A percentile compares a stretch with the other conserved stretches of the same genome.
phyloP scores from a whole-genome alignment of 2,888 invertebrate species.

The Nomada ferruginata region DNA sequence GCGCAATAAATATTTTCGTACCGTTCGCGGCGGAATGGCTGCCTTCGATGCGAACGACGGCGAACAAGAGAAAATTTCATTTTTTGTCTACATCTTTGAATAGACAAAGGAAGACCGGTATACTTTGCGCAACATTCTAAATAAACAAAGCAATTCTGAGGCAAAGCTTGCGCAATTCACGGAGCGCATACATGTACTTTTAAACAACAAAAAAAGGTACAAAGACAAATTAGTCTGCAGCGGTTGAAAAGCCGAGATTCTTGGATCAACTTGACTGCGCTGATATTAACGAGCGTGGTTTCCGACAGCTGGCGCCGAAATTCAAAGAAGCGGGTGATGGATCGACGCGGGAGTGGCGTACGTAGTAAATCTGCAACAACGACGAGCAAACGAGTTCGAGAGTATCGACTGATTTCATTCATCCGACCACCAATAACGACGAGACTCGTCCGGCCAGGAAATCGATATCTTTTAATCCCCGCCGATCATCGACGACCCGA shows the following conservation, averaged over 20 bases:
- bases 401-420: slow-evolving; percentile 58
- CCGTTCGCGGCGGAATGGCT: too few relatives aligned
- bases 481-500: not conserved
- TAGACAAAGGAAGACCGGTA: too few relatives aligned
- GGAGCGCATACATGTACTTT: too few relatives aligned
- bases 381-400: not conserved
- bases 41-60: too few relatives aligned
- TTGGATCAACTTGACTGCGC: not conserved
- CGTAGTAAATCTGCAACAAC: not conserved
- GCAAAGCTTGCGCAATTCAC: too few relatives aligned
- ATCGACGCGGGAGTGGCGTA: not conserved
- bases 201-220: not conserved
- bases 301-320: slow-evolving; percentile 13
- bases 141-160: too few relatives aligned
- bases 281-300: slow-evolving; percentile 23
- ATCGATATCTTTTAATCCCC: not conserved
- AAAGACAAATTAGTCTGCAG: not conserved
- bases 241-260: not conserved
- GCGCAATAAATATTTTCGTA: slow-evolving; percentile 12
- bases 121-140: too few relatives aligned
- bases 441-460: slow-evolving; percentile 15
- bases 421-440: slow-evolving; percentile 46
- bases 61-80: too few relatives aligned
- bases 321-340: slow-evolving; percentile 4
- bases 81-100: too few relatives aligned